Evolutionary conservation across 30 jellyfish, hydroid and myxozoan genomes (phyloP).

Genomic region (Aurelia aurita complex sp. Pacific): DNA sequence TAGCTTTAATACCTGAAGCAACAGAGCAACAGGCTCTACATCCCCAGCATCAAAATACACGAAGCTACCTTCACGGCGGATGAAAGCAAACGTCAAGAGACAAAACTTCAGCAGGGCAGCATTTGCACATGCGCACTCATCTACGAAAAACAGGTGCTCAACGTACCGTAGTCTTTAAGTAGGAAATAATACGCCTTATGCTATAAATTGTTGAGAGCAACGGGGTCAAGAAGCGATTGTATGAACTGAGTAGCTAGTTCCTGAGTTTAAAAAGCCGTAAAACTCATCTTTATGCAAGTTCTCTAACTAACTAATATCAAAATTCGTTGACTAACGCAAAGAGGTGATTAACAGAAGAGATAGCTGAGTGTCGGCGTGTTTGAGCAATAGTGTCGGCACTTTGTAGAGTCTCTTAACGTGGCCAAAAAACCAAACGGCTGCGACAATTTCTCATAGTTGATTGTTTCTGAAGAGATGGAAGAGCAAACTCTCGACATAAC

Average conservation of each 20-base stretch:
- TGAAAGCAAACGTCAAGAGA: no score
- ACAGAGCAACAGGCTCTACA: no score
- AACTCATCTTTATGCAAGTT: constrained; percentile 4
- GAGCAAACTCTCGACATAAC: constrained; percentile 45
- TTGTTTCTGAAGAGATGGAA: constrained; percentile 28
- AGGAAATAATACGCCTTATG: constrained; percentile 20
- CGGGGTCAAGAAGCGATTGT: constrained; percentile 33
- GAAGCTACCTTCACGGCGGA: no score
- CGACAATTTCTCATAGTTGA: constrained; percentile 33
- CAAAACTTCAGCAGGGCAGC: background rate
- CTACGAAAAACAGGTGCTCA: constrained; percentile 29
- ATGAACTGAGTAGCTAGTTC: constrained; percentile 7
- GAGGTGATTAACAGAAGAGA: constrained; percentile 1
- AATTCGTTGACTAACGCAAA: constrained; percentile 1
- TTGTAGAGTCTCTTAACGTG: constrained; percentile 19
- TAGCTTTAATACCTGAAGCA: no score
- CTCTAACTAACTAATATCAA: constrained; percentile 19
- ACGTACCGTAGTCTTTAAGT: constrained; percentile 17
- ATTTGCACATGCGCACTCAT: constrained; percentile 32
- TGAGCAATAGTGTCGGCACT: constrained; percentile 29
- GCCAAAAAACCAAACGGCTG: constrained; percentile 53
- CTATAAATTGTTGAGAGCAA: constrained; percentile 33
- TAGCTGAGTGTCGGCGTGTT: constrained; percentile 19
- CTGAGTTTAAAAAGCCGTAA: no score
- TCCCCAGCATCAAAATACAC: no score